Evolutionary conservation across 2,888 invertebrate genomes (phyloP), one percentile per base, ranked within the genome.

Genomic region (Tetropium fuscum): DNA sequence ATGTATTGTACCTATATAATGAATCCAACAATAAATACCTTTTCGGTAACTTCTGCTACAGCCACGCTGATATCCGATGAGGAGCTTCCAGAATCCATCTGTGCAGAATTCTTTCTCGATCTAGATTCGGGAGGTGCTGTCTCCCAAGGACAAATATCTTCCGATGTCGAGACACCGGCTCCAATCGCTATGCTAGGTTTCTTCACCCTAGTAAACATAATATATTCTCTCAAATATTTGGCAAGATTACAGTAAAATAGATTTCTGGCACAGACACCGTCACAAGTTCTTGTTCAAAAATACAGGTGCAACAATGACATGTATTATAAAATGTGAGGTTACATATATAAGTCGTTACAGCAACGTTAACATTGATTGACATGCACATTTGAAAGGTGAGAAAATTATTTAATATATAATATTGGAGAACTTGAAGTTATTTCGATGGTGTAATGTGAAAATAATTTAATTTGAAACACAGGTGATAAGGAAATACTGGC

Each of bases 1-100:
- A n/a, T n/a, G n/a, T n/a, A n/a, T n/a, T n/a, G n/a, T n/a, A n/a
- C n/a, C n/a, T n/a, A n/a, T n/a, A n/a, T n/a, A n/a, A n/a, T n/a
- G n/a, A 40, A 16, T 10, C 10, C 19, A 7, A 19, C 19, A 22
- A 30, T 13, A 7, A 15, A 5, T 53, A 74, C 75, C 62, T 73
- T 70, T 45, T 75, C 77, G 32, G 72, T 56, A 20, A 73, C 61
- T 53, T 77, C 77, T 1, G 67, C 69, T 6, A 76, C 72, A n/a
- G 84, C 84, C 40, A 85, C 83, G 77, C 90, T 90, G 63, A 90
- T 86, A 78, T 93, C 92, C 13, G 91, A 91, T 7, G 90, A 90
- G n/a, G 90, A 90, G 75, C 88, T 88, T 74, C 87, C 89, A 10
- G 90, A 90, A 79, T 90, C 90, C 38, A 90, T 81, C 70, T 86